A percentile compares a stretch with the other conserved stretches of the same genome.
Conservation (phyloP, 2,888 invertebrate species). For the Chrysolina americana region DNA sequence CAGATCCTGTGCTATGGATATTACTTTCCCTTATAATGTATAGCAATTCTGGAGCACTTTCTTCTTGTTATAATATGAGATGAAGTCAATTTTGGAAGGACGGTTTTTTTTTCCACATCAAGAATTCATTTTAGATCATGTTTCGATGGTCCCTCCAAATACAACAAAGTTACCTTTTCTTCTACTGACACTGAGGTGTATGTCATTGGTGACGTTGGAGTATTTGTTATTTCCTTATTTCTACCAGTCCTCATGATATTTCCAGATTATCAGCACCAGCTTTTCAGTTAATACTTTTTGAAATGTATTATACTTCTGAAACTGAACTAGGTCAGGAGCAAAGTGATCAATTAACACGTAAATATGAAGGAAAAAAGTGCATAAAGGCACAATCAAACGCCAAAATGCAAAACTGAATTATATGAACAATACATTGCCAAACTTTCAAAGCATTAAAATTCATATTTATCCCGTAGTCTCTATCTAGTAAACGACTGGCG, state of each 20-base stretch:
- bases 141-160: too few relatives aligned
- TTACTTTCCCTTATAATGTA: background rate
- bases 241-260: too few relatives aligned
- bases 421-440: background rate
- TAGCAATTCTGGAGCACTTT: too few relatives aligned
- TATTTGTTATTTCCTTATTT: too few relatives aligned
- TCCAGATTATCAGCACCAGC: too few relatives aligned
- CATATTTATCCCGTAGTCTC: background rate
- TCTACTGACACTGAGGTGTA: too few relatives aligned
- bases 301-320: too few relatives aligned
- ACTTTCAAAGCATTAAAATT: background rate
- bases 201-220: too few relatives aligned
- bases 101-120: background rate
- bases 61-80: background rate
- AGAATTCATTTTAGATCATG: too few relatives aligned
- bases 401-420: background rate
- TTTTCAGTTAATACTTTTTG: too few relatives aligned
- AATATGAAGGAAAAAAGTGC: too few relatives aligned
- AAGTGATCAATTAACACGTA: background rate
- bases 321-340: background rate
- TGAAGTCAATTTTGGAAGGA: background rate
- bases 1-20: background rate
- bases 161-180: too few relatives aligned
- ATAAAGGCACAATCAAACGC: background rate
- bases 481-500: background rate